Percentiles rank a stretch among this genome's conserved stretches.
These are phyloP conservation scores for Zaprionus tsacasi DNA, from an alignment of 1,140 invertebrate species.

Conservation along the genomic window DNA sequence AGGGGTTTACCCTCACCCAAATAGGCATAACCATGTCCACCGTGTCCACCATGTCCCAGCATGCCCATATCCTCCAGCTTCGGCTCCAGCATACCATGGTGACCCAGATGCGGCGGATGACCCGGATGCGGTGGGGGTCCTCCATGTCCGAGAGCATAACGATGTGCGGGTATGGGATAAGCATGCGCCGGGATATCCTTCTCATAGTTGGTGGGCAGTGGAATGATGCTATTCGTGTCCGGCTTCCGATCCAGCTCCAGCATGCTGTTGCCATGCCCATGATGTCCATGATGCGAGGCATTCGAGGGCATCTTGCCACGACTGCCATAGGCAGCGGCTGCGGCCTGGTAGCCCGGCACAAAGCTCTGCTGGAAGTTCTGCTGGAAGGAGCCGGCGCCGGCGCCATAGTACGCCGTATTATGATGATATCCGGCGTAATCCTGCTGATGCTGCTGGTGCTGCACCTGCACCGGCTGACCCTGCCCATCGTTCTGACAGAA, in stretches of 20 bases:
- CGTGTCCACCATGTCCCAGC: slow-evolving; percentile 49
- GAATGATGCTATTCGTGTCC: slow-evolving; percentile 80
- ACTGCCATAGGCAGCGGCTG: slow-evolving; percentile 40
- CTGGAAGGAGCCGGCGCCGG: slow-evolving; percentile 70
- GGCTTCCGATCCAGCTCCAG: slow-evolving; percentile 78
- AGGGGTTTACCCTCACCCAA: slow-evolving; percentile 87
- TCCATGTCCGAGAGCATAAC: slow-evolving; percentile 71
- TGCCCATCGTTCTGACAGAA: slow-evolving; percentile 83
- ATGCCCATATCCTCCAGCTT: slow-evolving; percentile 79
- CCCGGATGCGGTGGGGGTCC: slow-evolving; percentile 21
- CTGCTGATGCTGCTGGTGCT: slow-evolving; percentile 69
- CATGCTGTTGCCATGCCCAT: slow-evolving; percentile 63
- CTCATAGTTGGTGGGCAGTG: slow-evolving; percentile 83
- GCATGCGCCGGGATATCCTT: slow-evolving; percentile 83
- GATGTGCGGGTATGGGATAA: slow-evolving; percentile 83
- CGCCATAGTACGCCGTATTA: slow-evolving; percentile 73
- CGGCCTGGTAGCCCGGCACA: slow-evolving; percentile 76
- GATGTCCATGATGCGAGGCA: slow-evolving; percentile 47
- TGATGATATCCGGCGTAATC: slow-evolving; percentile 79
- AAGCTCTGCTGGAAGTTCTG: slow-evolving; percentile 83
- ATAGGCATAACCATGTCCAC: slow-evolving; percentile 85
- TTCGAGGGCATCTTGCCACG: slow-evolving; percentile 53
- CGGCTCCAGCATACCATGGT: slow-evolving; percentile 75
- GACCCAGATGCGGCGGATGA: slow-evolving; percentile 59
- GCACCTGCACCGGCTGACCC: slow-evolving; percentile 56